Evolutionary conservation across 2,113 vertebrate species (phyloP).

Genomic region (Rhinogobius similis): DNA sequence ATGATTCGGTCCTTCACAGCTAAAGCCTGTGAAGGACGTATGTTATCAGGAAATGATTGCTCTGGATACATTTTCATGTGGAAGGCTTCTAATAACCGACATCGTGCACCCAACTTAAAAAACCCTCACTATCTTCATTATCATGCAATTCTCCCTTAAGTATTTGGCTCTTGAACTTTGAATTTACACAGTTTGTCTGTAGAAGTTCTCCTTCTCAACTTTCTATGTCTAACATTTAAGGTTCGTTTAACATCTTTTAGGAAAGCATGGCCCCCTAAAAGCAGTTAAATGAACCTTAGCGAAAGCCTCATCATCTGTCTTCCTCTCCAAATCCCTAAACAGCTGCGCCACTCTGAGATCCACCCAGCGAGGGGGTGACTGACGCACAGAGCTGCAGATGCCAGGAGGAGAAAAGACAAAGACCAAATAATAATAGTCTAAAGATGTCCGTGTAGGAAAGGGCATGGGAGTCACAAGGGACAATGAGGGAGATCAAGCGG

Average conservation of each 20-base stretch:
- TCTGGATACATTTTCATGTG: not conserved
- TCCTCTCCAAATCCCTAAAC: conserved; percentile 39
- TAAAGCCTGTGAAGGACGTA: too few species aligned
- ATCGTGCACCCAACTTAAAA: not conserved
- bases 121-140: not conserved
- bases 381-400: conserved; percentile 8
- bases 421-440: not conserved
- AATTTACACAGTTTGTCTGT: conserved; percentile 3
- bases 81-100: not conserved
- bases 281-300: conserved; percentile 62
- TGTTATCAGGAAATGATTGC: too few species aligned
- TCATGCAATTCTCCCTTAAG: not conserved
- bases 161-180: not conserved
- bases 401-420: not conserved
- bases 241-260: conserved; percentile 45
- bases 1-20: too few species aligned
- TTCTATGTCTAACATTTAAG: conserved; percentile 6
- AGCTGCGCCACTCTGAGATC: conserved; percentile 50
- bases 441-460: conserved; percentile 27
- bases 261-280: conserved; percentile 35
- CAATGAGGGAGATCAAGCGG: conserved; percentile 38
- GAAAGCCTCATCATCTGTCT: conserved; percentile 41
- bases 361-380: conserved; percentile 33
- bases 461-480: conserved; percentile 25
- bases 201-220: conserved; percentile 3